These are phyloP conservation scores for Mixornis gularis DNA, from an alignment of 2,113 vertebrate species.

Conservation along the genomic window DNA sequence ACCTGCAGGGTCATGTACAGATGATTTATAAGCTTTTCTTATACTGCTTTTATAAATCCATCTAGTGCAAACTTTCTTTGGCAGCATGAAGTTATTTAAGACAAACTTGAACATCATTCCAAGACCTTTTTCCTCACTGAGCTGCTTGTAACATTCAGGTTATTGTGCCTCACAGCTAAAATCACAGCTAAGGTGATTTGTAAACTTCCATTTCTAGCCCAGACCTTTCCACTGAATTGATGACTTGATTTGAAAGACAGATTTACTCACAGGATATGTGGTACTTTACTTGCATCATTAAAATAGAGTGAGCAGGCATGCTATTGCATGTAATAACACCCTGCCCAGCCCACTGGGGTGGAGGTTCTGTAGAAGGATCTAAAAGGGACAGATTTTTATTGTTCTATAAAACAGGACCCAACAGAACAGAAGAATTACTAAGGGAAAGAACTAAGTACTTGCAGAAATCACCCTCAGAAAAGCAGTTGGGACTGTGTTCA, in stretches of 20 bases:
- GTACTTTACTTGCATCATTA: neutral
- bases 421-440: neutral
- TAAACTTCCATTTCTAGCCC: constrained; percentile 37
- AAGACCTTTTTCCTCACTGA: constrained; percentile 24
- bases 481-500: neutral
- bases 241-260: constrained; percentile 43
- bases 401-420: neutral
- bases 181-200: constrained; percentile 42
- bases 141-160: constrained; percentile 32
- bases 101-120: constrained; percentile 41
- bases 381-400: neutral
- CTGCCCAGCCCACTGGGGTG: neutral
- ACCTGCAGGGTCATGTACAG: constrained; percentile 16
- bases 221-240: constrained; percentile 41
- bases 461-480: neutral
- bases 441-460: neutral
- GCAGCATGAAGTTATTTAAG: constrained; percentile 46
- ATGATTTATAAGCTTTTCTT: constrained; percentile 44
- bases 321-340: neutral
- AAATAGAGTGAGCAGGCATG: neutral
- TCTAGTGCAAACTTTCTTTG: constrained; percentile 51
- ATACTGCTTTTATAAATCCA: constrained; percentile 35
- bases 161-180: constrained; percentile 63
- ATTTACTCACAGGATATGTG: neutral
- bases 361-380: neutral